These are phyloP conservation scores for Mus minutoides DNA, from an alignment of 2,797 vertebrate genomes.

Conservation along the genomic window DNA sequence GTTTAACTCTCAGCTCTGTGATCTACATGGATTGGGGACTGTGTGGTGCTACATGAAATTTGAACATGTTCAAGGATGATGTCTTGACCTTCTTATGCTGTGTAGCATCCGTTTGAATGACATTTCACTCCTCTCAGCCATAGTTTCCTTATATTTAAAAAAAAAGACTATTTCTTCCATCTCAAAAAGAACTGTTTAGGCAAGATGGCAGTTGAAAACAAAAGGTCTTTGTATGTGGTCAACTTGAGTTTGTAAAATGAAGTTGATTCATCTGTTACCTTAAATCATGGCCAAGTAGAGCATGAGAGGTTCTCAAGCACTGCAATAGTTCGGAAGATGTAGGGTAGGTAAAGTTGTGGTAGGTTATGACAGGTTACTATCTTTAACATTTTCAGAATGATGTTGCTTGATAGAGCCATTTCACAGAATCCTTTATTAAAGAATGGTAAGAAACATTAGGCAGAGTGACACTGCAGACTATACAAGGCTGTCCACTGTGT, in stretches of 20 bases:
- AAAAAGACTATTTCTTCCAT: background rate
- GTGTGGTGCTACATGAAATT: too few species aligned
- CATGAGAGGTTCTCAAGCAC: background rate
- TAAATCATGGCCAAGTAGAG: background rate
- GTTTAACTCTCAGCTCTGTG: background rate
- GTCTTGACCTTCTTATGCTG: background rate
- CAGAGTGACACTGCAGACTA: background rate
- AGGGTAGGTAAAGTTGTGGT: background rate
- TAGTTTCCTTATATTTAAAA: background rate
- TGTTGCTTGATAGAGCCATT: background rate
- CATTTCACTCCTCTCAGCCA: background rate
- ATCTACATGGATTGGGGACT: background rate
- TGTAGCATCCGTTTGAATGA: background rate
- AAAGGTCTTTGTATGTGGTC: background rate
- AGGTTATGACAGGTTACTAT: background rate
- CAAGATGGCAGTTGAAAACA: background rate
- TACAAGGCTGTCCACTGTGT: background rate
- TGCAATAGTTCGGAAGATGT: background rate
- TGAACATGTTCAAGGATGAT: background rate
- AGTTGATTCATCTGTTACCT: background rate
- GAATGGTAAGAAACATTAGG: background rate
- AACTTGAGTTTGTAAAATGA: background rate
- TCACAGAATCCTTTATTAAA: background rate
- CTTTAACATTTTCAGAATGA: background rate
- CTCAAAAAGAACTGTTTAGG: background rate